phyloP scores from a whole-genome alignment of 2,113 vertebrate species.

The Phylloscopus trochilus region DNA sequence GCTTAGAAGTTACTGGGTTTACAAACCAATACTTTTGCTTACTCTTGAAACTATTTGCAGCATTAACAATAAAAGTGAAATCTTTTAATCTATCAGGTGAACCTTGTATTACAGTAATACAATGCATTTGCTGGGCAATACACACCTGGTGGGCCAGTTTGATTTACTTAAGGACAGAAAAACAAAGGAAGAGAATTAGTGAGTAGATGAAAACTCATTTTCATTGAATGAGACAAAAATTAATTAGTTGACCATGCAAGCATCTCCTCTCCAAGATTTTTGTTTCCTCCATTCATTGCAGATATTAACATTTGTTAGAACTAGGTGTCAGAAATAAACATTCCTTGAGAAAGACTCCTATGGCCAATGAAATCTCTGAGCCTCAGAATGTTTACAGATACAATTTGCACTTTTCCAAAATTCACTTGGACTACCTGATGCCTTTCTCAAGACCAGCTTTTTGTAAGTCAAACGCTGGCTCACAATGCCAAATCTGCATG shows the following conservation, averaged over 20 bases:
- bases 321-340: neutral
- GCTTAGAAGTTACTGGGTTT: neutral
- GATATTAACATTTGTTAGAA: neutral
- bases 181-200: constrained; percentile 62
- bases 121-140: constrained; percentile 24
- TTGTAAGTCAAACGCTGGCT: neutral
- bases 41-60: constrained; percentile 6
- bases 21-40: neutral
- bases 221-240: constrained; percentile 9
- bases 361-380: neutral
- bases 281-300: neutral
- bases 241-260: constrained; percentile 24
- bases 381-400: neutral
- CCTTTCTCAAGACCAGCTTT: neutral
- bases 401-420: neutral
- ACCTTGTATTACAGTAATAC: neutral
- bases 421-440: neutral
- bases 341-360: neutral
- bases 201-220: constrained; percentile 33
- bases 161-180: constrained; percentile 63
- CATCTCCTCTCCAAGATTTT: neutral
- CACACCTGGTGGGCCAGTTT: constrained; percentile 55
- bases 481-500: neutral
- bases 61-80: neutral
- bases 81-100: neutral